phyloP scores from a whole-genome alignment of 1,140 invertebrate genomes.

The Microvelia longipes region DNA sequence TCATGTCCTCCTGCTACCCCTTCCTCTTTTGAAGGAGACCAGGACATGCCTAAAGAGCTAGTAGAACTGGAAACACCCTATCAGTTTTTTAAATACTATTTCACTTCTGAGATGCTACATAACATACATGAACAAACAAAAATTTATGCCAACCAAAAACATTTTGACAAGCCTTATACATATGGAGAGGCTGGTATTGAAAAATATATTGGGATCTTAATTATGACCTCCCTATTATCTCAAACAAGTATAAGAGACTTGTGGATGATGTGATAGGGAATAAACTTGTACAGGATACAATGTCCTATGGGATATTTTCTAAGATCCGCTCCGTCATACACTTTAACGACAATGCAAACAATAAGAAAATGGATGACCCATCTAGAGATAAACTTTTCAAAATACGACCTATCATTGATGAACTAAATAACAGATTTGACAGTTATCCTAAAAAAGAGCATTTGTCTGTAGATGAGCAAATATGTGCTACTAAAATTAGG shows the following conservation, averaged over 20 bases:
- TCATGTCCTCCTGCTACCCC: conserved; percentile 26
- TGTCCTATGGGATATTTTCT: neutral
- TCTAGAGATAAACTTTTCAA: neutral
- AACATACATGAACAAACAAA: neutral
- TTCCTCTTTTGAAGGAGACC: conserved; percentile 19
- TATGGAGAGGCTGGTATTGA: neutral
- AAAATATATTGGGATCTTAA: neutral
- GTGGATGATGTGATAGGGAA: neutral
- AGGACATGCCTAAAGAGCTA: neutral
- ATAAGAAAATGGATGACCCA: neutral
- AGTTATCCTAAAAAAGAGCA: conserved; percentile 22
- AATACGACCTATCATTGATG: neutral
- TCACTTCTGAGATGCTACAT: neutral
- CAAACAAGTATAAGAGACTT: neutral
- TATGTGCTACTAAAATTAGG: conserved; percentile 25
- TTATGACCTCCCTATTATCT: neutral
- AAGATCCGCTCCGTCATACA: neutral
- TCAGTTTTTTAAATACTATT: neutral
- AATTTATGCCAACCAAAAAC: neutral
- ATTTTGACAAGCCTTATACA: neutral
- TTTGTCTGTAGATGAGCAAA: conserved; percentile 26
- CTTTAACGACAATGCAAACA: neutral
- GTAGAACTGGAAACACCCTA: neutral
- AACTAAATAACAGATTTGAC: neutral
- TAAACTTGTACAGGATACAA: neutral